A percentile compares a stretch with the other conserved stretches of the same genome.
phyloP scores from a whole-genome alignment of 2,113 vertebrate species.

The Centropus unirufus region DNA sequence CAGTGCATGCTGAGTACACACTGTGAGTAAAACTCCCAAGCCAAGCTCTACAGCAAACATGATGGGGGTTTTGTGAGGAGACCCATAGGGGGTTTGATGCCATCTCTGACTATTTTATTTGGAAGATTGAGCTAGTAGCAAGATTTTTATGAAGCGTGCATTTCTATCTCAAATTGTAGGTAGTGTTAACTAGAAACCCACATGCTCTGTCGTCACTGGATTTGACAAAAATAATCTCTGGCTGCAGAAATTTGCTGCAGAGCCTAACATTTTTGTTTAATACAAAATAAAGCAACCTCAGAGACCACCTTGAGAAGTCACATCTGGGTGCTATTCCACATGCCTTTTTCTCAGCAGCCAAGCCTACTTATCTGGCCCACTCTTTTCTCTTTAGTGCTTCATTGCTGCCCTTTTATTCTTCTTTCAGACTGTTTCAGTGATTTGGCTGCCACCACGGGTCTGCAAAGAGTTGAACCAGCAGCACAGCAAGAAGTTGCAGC shows the following conservation, averaged over 20 bases:
- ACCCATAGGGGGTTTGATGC: not conserved
- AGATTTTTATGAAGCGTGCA: constrained; percentile 13
- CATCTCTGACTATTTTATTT: constrained; percentile 1
- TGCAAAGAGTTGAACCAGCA: not conserved
- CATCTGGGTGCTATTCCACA: not conserved
- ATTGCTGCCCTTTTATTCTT: not conserved
- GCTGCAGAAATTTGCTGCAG: constrained; percentile 31
- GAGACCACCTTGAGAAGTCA: not conserved
- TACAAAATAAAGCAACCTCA: not conserved
- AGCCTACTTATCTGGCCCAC: not conserved
- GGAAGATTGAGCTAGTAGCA: not conserved
- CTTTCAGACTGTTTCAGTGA: not conserved
- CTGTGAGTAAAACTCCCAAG: not conserved
- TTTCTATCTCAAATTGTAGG: not conserved
- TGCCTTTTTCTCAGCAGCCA: not conserved
- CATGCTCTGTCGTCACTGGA: not conserved
- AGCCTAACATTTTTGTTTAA: not conserved
- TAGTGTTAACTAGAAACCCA: not conserved
- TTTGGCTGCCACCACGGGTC: not conserved
- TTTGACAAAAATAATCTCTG: constrained; percentile 20
- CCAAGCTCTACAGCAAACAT: not conserved
- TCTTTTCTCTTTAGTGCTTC: not conserved
- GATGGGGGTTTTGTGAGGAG: not conserved
- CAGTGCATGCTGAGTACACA: not conserved
- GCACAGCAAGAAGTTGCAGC: not conserved